Evolutionary conservation across 2,797 vertebrate species (phyloP), one percentile per base, ranked within the genome.

Genomic region (Carcharodon carcharias): DNA sequence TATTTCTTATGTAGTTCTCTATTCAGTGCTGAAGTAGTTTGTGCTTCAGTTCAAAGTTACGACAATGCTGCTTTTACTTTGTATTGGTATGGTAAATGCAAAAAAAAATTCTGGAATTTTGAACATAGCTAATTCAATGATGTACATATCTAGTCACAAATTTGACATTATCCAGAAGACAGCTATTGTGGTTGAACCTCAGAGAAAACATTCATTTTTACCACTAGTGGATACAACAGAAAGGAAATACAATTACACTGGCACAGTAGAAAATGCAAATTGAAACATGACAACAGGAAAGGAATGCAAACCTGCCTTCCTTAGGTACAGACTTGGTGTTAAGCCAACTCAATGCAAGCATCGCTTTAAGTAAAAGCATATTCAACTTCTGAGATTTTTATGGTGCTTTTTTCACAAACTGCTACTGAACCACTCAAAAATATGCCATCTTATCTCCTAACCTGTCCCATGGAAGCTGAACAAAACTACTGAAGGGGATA

Each of bases 231-330:
- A 63, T n/a, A n/a, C 58, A 61, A 63, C 12, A 14, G 28, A 89
- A 89, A 69, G 28, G 61, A 61, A 61, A 61, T 35, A 63, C 23
- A 63, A 35, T 63, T 63, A 63, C 35, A 63, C 28, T 58, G n/a
- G 63, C 21, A 35, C 7, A 16, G 65, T 45, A 45, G 3, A 26
- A 71, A 67, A 69, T 69, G 45, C 65, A 71, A 95, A 69, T 26
- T 95, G 93, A 69, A 95, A 16, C 56, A n/a, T 91, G 71, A 50
- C 54, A 91, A 91, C 28, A 92, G 89, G 65, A 69, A 69, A 50
- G 40, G 63, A 95, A 54, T 50, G 21, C 26, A 95, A 95, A 95
- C 63, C 26, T 67, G 23, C 31, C 7, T 95, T 95, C 65, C 63
- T 95, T 50, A 54, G 65, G 40, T n/a, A 95, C 93, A 50, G 35